phyloP scores from a whole-genome alignment of 2,113 vertebrate genomes.

The Potamarius usumacintae region DNA sequence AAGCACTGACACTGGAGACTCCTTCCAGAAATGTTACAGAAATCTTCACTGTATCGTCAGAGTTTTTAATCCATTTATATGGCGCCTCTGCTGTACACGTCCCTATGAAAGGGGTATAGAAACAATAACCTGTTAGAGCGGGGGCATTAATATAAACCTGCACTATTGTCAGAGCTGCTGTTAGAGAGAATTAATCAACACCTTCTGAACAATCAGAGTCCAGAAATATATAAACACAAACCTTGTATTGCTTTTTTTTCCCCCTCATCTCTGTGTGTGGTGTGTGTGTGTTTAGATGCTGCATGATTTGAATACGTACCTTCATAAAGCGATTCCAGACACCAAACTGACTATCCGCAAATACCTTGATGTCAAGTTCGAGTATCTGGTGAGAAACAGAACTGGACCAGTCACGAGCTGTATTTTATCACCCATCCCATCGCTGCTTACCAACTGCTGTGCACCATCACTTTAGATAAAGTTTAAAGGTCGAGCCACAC shows the following conservation, averaged over 20 bases:
- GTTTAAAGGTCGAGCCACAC: not conserved
- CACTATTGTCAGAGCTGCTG: no score
- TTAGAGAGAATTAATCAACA: no score
- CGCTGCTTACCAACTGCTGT: not conserved
- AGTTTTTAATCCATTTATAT: no score
- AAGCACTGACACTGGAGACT: not conserved
- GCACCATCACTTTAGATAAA: not conserved
- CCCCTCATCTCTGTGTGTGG: not conserved
- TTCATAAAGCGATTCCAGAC: slow-evolving; percentile 96
- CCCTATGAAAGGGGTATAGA: no score
- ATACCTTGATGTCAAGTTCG: slow-evolving; percentile 98
- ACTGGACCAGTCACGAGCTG: not conserved
- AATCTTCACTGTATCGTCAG: not conserved
- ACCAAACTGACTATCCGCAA: slow-evolving; percentile 97
- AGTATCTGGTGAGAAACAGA: slow-evolving; percentile 84
- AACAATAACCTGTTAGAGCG: no score
- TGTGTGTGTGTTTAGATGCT: slow-evolving; percentile 82
- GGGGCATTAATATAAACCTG: no score
- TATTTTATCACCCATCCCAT: not conserved
- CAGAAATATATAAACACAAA: no score
- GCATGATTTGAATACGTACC: slow-evolving; percentile 94
- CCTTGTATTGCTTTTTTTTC: no score
- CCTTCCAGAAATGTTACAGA: not conserved
- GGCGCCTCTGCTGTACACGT: no score
- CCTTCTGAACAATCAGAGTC: no score